These are phyloP conservation scores for Rhimphoctona megacephalus DNA, from an alignment of 2,888 invertebrate species.

Conservation along the genomic window DNA sequence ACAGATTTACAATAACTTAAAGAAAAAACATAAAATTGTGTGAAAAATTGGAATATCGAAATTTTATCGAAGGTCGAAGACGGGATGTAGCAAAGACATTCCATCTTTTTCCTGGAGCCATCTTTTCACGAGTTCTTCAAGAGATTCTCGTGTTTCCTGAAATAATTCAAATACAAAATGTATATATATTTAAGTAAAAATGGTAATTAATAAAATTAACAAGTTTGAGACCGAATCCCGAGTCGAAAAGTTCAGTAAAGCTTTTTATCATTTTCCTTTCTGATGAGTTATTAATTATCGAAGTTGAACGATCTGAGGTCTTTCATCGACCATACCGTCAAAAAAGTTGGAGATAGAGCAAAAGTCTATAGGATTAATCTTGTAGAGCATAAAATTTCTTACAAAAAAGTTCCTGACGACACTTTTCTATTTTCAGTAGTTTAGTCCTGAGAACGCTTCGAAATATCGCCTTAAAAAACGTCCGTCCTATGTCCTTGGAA, in stretches of 20 bases:
- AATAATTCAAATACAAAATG: conserved; percentile 29
- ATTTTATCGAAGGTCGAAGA: conserved; percentile 68
- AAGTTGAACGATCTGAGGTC: background rate
- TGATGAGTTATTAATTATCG: too few relatives aligned
- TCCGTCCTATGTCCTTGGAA: too few relatives aligned
- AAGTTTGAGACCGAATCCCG: background rate
- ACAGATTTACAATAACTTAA: background rate
- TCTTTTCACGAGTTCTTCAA: conserved; percentile 71
- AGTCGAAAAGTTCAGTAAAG: background rate
- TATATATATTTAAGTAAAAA: background rate
- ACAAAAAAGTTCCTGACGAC: background rate
- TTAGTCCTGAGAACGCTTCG: background rate
- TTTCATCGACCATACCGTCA: background rate
- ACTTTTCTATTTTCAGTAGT: background rate
- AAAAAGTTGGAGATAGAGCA: background rate
- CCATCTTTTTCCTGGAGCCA: conserved; percentile 75
- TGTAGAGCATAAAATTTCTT: background rate
- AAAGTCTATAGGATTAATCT: background rate
- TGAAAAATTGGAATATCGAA: background rate
- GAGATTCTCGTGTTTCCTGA: conserved; percentile 71
- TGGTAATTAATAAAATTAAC: background rate
- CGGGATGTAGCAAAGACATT: conserved; percentile 74
- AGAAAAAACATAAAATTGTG: background rate
- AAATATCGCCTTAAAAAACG: too few relatives aligned
- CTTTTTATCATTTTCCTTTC: background rate